Evolutionary conservation across 1,140 invertebrate genomes (phyloP).

Genomic region (Hylaeus volcanicus): DNA sequence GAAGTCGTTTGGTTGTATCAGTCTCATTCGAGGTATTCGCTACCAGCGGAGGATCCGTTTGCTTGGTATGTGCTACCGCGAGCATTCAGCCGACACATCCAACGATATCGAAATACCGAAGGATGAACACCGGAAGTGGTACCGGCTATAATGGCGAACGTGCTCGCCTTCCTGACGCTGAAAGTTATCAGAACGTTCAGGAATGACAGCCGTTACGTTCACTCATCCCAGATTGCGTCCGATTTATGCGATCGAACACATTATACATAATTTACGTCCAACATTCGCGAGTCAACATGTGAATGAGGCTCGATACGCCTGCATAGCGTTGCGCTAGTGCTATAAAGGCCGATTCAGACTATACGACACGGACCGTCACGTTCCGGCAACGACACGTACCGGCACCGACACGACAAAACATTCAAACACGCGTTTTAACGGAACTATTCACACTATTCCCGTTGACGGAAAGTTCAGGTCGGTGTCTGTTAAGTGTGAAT

Average conservation of each 20-base stretch:
- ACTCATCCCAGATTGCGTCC: not conserved
- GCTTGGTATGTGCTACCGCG: constrained; percentile 7
- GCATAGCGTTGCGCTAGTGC: not conserved
- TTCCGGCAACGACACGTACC: too few species aligned
- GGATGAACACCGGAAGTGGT: constrained; percentile 28
- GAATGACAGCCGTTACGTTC: constrained; percentile 45
- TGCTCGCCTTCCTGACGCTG: not conserved
- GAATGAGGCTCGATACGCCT: not conserved
- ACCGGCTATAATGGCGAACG: constrained; percentile 27
- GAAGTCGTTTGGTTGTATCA: not conserved
- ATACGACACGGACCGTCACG: too few species aligned
- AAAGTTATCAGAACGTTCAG: not conserved
- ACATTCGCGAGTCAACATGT: not conserved
- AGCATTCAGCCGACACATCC: constrained; percentile 11
- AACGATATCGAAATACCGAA: constrained; percentile 13
- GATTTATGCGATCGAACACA: not conserved
- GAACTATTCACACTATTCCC: too few species aligned
- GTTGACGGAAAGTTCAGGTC: too few species aligned
- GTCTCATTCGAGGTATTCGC: not conserved
- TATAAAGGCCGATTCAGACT: too few species aligned
- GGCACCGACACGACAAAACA: too few species aligned
- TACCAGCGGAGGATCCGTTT: not conserved
- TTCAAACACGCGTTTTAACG: too few species aligned
- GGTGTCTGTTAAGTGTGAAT: too few species aligned
- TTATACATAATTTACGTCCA: not conserved